These are phyloP conservation scores for Rhombomys opimus DNA, from an alignment of 2,113 vertebrate genomes.

Conservation along the genomic window DNA sequence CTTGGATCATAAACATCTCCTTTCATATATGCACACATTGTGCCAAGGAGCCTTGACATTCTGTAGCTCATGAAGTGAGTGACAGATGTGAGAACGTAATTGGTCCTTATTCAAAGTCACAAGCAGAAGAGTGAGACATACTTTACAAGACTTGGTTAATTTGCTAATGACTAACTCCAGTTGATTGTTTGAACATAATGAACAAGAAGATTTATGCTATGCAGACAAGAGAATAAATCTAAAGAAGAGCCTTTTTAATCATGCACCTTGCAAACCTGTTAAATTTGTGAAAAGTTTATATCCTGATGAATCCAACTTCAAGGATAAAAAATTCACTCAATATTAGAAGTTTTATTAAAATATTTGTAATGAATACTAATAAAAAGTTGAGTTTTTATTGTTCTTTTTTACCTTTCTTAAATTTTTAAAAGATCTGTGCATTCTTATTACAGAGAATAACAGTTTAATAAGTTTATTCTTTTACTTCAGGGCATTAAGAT, in stretches of 20 bases:
- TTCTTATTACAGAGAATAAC: background rate
- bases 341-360: background rate
- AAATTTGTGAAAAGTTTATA: conserved; percentile 34
- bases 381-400: background rate
- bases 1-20: background rate
- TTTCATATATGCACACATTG: background rate
- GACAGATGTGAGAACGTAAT: conserved; percentile 66
- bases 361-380: background rate
- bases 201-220: conserved; percentile 52
- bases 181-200: conserved; percentile 70
- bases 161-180: conserved; percentile 64
- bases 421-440: background rate
- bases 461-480: background rate
- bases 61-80: conserved; percentile 31
- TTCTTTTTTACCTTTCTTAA: background rate
- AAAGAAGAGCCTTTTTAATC: conserved; percentile 41
- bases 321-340: background rate
- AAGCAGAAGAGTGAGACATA: conserved; percentile 54
- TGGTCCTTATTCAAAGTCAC: conserved; percentile 63
- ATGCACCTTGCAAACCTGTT: conserved; percentile 51
- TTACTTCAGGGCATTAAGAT: background rate
- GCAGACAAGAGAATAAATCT: conserved; percentile 54
- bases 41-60: background rate
- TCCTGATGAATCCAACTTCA: background rate
- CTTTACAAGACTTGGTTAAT: conserved; percentile 62